A percentile compares a stretch with the other conserved stretches of the same genome.
Conservation (phyloP, 2,113 vertebrate genomes). For the Leucopternis melanops region DNA sequence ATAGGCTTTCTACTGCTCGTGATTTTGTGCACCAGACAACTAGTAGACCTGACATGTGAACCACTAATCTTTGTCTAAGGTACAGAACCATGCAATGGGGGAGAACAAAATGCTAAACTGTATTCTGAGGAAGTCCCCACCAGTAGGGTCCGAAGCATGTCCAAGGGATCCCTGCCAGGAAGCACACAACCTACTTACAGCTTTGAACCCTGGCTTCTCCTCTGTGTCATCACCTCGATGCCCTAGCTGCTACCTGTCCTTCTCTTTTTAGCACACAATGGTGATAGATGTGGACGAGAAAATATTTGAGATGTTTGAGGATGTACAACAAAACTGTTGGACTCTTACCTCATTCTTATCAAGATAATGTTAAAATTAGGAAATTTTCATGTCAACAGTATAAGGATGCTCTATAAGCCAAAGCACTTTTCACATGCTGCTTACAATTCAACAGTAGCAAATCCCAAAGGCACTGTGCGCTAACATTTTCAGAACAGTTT, state of each 20-base stretch:
- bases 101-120: background rate
- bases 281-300: background rate
- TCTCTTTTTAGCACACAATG: background rate
- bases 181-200: background rate
- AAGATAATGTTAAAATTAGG: background rate
- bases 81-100: background rate
- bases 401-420: background rate
- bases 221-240: background rate
- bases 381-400: background rate
- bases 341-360: background rate
- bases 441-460: background rate
- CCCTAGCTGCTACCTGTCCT: background rate
- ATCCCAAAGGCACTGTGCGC: background rate
- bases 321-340: background rate
- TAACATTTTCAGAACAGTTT: background rate
- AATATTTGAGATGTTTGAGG: background rate
- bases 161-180: background rate
- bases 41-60: background rate
- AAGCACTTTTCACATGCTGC: background rate
- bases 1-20: background rate
- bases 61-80: background rate
- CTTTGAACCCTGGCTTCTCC: background rate
- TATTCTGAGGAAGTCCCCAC: background rate
- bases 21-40: background rate
- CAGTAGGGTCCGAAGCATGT: fast-evolving